Percentiles rank a stretch among this genome's conserved stretches.
These are phyloP conservation scores for Eremobia ochroleuca DNA, from an alignment of 2,888 invertebrate genomes.

Conservation along the genomic window DNA sequence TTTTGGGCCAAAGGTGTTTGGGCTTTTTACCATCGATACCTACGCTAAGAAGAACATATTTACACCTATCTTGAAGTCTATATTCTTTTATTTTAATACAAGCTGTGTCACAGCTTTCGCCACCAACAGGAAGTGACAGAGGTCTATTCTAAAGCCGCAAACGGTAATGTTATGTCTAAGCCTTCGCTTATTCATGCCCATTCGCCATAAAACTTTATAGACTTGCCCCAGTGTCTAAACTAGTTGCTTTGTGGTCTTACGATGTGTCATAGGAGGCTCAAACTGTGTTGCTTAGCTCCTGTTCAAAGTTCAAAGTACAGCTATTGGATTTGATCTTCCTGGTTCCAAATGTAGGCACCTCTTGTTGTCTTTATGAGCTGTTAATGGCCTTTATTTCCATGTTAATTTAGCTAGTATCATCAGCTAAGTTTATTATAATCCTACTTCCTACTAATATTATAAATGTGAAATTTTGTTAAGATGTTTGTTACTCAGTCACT, in stretches of 20 bases:
- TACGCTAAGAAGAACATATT: too few relatives aligned
- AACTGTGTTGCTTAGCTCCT: constrained; percentile 3
- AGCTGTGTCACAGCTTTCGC: constrained; percentile 26
- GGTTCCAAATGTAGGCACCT: not conserved
- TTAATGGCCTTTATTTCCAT: not conserved
- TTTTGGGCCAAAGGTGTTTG: too few relatives aligned
- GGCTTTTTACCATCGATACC: too few relatives aligned
- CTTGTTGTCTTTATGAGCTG: not conserved
- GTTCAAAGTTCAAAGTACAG: constrained; percentile 21
- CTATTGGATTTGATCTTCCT: constrained; percentile 29
- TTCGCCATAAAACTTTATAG: constrained; percentile 53
- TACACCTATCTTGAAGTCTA: too few relatives aligned
- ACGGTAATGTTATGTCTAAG: constrained; percentile 47
- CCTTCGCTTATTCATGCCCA: constrained; percentile 45
- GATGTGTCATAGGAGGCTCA: constrained; percentile 36
- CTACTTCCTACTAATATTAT: not conserved
- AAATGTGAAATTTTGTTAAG: not conserved
- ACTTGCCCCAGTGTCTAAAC: constrained; percentile 45
- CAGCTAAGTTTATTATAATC: not conserved
- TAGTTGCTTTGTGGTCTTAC: constrained; percentile 43
- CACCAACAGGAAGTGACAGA: constrained; percentile 35
- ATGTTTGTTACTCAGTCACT: not conserved
- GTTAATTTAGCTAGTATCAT: not conserved
- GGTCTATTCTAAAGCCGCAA: constrained; percentile 54
- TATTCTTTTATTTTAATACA: constrained; percentile 4